Base-by-base conservation (phyloP, 2,888 invertebrate species). In the Aphidoletes aphidimyza region DNA sequence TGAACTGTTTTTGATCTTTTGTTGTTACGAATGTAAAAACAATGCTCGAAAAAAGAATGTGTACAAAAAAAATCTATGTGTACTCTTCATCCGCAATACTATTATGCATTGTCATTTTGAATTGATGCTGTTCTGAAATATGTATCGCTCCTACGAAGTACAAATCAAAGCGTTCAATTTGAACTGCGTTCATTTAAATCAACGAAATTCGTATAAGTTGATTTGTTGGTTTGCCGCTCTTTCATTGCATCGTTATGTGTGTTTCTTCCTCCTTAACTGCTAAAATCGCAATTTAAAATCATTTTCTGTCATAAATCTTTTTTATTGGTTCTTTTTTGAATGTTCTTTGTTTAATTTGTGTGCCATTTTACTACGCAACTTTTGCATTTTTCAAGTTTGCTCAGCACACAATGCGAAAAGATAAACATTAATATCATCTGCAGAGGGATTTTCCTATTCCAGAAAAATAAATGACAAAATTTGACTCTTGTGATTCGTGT, bases 281-380 rank as follows among this genome's bases (percentile, higher is more conserved):
- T 5, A 30, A 69, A 69, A 69, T 69, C 17, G 69, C 69, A 69
- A 69, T 69, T 69, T 69, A 69, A 69, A 69, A 69, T 69, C 69
- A 30, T 69, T 30, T 69, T 69, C n/a, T 9, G 69, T n/a, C 34
- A 69, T 69, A 69, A 69, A 69, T 69, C 26, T 30, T 69, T 69
- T 69, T 69, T 69, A 30, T 30, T 30, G 26, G 69, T 69, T 69
- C 30, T 30, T 30, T 69, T 69, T 69, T 14, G 69, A 30, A 30
- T 69, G 69, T 54, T 54, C 30, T 69, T 69, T 69, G 26, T 69
- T 69, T 69, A 69, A 69, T 69, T 69, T 69, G 54, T 54, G 26
- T 26, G 5, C 34, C 2, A 30, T 54, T 54, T 69, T 69, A 69
- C 34, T 69, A 9, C 69, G 34, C 14, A 69, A 69, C 30, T 69